Evolutionary conservation across 2,113 vertebrate genomes (phyloP).

Genomic region (Charadrius vociferus): DNA sequence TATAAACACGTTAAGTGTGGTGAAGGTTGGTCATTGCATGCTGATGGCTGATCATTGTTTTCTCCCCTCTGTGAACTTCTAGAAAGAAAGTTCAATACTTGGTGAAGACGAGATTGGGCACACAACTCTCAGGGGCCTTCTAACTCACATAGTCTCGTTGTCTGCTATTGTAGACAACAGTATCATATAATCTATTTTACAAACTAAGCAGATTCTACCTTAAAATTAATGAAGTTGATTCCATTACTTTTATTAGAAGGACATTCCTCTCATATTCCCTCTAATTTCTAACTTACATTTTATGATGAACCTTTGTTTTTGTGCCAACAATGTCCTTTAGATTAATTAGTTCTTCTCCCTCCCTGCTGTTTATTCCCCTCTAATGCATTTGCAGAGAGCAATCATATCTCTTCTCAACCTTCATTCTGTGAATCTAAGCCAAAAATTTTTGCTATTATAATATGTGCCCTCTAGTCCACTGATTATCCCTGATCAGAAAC

Average conservation of each 20-base stretch:
- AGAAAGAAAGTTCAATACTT: neutral
- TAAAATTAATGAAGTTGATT: neutral
- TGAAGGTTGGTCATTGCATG: neutral
- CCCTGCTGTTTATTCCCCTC: neutral
- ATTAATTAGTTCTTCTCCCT: neutral
- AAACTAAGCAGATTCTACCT: neutral
- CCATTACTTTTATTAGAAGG: neutral
- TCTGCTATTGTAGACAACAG: neutral
- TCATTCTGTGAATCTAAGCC: neutral
- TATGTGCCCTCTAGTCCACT: neutral
- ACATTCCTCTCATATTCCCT: neutral
- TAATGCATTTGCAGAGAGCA: neutral
- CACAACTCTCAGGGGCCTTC: neutral
- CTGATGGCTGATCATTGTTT: neutral
- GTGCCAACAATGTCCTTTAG: neutral
- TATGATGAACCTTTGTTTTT: neutral
- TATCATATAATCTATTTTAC: neutral
- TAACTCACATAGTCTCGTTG: neutral
- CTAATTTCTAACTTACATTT: constrained; percentile 4
- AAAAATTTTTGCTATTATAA: neutral
- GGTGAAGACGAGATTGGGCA: neutral
- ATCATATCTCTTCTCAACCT: neutral
- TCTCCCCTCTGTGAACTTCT: neutral
- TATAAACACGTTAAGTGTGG: neutral
- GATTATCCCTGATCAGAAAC: neutral